Base-by-base conservation (phyloP, 2,797 vertebrate species). In the Luscinia megarhynchos region DNA sequence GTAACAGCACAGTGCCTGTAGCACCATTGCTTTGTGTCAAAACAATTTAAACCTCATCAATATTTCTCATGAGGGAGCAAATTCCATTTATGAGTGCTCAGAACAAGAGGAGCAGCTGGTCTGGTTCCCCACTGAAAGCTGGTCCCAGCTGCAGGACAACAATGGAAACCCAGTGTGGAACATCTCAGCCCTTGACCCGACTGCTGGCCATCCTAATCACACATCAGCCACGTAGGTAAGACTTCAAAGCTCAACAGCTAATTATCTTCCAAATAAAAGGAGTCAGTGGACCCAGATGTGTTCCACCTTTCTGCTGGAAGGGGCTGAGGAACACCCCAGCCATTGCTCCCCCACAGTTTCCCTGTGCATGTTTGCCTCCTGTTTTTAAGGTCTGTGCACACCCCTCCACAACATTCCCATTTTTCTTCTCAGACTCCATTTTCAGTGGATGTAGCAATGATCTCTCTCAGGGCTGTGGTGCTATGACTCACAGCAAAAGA, bases 401-500 rank as follows among this genome's bases (percentile, higher is more conserved):
- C 29, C 29, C 11, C 11, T 70, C 13, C 26, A 53, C 53, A 57
- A 10, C 29, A 5, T 30, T 53, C 41, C 26, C 13, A 46, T 66
- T 81, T 75, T 64, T 81, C 30, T 36, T 72, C 69, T 69, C 77
- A 59, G 51, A 18, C 15, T 75, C 62, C 43, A 7, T 58, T 43
- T 89, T 55, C 73, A 62, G 38, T 34, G 26, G 78, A 59, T 7
- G 4, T 55, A 55, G n/a, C 45, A 70, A 46, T 29, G 27, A 53
- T 58, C 41, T 62, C 32, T 91, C 66, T 82, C 69, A 58, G 36
- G 77, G 84, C 87, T 82, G 34, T 8, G 12, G 62, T 66, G 59
- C 72, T 63, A 11, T 70, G 76, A 92, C 57, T 92, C 74, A 74
- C 36, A 74, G 69, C 24, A 62, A 50, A 77, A 84, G 84, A 88